Evolutionary conservation across 2,888 invertebrate genomes (phyloP).

Genomic region (Ypsolopha scabrella): DNA sequence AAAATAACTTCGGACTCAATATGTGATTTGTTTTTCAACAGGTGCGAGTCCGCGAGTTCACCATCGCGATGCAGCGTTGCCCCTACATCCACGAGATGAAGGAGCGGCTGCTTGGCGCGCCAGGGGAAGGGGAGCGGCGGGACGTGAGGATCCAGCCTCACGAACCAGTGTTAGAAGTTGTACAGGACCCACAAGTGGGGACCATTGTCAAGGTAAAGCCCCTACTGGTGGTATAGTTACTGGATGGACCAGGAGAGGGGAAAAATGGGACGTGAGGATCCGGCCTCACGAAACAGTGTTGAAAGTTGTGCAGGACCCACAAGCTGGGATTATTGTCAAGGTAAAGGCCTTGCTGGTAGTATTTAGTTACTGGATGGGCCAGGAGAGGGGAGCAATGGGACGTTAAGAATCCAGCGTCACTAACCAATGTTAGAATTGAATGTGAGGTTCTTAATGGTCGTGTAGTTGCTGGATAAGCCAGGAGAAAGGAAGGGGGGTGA

Average conservation of each 20-base stretch:
- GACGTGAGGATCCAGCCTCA: conserved; percentile 28
- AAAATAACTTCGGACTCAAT: background rate
- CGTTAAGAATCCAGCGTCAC: too few species aligned
- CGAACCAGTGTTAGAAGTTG: conserved; percentile 43
- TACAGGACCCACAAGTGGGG: conserved; percentile 78
- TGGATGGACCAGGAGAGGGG: too few species aligned
- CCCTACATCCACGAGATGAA: conserved; percentile 95
- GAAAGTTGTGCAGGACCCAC: too few species aligned
- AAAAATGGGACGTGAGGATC: too few species aligned
- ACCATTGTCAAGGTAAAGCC: conserved; percentile 86
- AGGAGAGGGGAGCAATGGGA: too few species aligned
- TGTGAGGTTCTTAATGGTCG: conserved; percentile 75
- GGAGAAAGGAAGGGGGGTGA: conserved; percentile 72
- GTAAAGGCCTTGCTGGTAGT: too few species aligned
- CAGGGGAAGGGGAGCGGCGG: conserved; percentile 73
- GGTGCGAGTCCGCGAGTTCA: conserved; percentile 67
- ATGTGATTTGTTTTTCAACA: conserved; percentile 15
- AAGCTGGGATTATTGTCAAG: too few species aligned
- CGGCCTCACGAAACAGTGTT: too few species aligned
- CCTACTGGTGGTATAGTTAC: too few species aligned
- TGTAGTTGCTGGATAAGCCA: conserved; percentile 83
- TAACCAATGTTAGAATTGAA: too few species aligned
- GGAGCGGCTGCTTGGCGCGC: conserved; percentile 86
- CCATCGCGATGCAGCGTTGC: conserved; percentile 85
- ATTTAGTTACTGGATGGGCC: too few species aligned